These are phyloP conservation scores for Sebastes trivittatus DNA, from an alignment of 2,797 vertebrate genomes.

Conservation along the genomic window DNA sequence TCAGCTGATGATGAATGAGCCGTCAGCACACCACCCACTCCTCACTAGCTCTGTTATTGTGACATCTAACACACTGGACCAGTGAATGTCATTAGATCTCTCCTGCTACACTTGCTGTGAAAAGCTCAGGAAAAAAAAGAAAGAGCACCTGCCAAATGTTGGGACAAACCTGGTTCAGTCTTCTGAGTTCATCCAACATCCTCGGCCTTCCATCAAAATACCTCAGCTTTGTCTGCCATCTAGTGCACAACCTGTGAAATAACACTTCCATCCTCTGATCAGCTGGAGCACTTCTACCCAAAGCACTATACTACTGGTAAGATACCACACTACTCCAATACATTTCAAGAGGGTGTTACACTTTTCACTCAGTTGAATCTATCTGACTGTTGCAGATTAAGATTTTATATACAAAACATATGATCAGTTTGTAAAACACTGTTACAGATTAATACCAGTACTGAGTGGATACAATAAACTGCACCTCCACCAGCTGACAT, in stretches of 20 bases:
- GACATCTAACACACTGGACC: conserved; percentile 20
- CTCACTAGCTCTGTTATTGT: conserved; percentile 20
- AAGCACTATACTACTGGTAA: neutral
- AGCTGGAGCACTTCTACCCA: neutral
- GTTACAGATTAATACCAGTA: neutral
- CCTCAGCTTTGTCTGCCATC: conserved; percentile 35
- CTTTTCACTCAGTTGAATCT: neutral
- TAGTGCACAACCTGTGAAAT: conserved; percentile 19
- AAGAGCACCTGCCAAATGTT: neutral
- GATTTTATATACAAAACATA: neutral
- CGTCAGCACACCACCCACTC: conserved; percentile 21
- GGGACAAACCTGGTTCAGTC: neutral
- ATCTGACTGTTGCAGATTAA: neutral
- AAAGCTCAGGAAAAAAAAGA: neutral
- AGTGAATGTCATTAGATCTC: conserved; percentile 6
- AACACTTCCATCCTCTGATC: neutral
- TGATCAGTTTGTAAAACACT: neutral
- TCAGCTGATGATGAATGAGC: conserved; percentile 43
- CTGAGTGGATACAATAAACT: neutral
- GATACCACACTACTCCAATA: neutral
- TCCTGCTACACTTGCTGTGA: neutral
- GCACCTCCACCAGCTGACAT: neutral
- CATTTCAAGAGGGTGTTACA: neutral
- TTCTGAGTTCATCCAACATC: neutral
- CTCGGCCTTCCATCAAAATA: neutral